Base-by-base conservation (phyloP, 2,113 vertebrate species). In the Perca flavescens region DNA sequence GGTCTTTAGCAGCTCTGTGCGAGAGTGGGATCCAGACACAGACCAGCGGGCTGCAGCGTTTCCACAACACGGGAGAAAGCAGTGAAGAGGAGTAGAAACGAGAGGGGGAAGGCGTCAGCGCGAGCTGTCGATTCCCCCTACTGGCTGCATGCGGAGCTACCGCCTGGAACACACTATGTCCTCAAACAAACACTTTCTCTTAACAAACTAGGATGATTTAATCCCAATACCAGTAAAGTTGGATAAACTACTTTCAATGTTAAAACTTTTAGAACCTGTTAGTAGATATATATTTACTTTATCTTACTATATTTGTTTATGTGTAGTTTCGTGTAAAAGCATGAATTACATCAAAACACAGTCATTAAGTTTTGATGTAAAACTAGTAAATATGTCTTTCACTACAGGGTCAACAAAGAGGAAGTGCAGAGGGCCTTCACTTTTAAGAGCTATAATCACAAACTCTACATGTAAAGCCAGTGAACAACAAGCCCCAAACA, bases 1-100 rank as follows among this genome's bases (percentile, higher is more conserved):
- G 96, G 96, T 96, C 96, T 96, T 94, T 81, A 94, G 94, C 65
- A 62, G 84, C 82, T 81, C 77, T 75, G 88, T 74, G 84, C 31
- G 69, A 90, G 94, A 95, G 95, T 95, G 95, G 91, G 90, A 91
- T 81, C 90, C 92, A 95, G 94, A 96, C 94, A 94, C 96, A 96
- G 95, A 94, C 95, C 95, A 93, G 96, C 95, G 96, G 95, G 95
- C 95, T 97, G 95, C 97, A 96, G 95, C 94, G 92, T 96, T 97
- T 93, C 88, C 86, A 96, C 95, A 96, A 94, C 93, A 93, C 92
- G 94, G 92, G 89, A 92, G 89, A 90, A 90, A 60, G 79, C 90
- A 31, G 62, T 77, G 85, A 83, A 89, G 89, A 87, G 85, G 80
- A 86, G 79, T 12, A 50, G 75, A 82, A 71, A 72, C 3, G 56